phyloP scores from a whole-genome alignment of 2,888 invertebrate genomes.

The Colletes collaris region DNA sequence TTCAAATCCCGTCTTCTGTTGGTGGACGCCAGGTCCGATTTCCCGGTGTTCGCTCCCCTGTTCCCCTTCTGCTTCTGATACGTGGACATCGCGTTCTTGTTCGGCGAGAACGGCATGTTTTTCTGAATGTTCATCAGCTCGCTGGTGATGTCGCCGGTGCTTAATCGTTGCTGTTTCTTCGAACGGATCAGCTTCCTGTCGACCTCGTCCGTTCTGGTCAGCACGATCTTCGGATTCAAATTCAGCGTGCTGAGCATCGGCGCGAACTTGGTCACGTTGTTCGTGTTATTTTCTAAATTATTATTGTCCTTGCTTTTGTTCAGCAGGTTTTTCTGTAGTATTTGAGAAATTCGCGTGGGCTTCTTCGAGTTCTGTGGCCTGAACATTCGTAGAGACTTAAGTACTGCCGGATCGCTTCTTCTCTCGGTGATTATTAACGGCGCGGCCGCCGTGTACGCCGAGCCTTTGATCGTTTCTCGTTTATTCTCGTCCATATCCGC shows the following conservation, averaged over 20 bases:
- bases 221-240: conserved; percentile 82
- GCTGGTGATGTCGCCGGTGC: conserved; percentile 75
- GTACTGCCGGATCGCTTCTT: conserved; percentile 84
- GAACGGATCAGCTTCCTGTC: conserved; percentile 72
- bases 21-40: conserved; percentile 49
- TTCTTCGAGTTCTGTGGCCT: conserved; percentile 81
- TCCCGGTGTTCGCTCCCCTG: conserved; percentile 40
- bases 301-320: conserved; percentile 71
- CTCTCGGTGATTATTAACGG: conserved; percentile 80
- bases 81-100: conserved; percentile 72
- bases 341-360: conserved; percentile 71
- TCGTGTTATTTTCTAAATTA: conserved; percentile 67
- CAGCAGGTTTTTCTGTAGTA: conserved; percentile 73
- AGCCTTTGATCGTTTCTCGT: conserved; percentile 80
- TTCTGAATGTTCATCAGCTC: conserved; percentile 79
- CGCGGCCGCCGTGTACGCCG: conserved; percentile 78
- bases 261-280: conserved; percentile 74
- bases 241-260: conserved; percentile 82
- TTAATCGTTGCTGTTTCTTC: conserved; percentile 75
- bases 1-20: conserved; percentile 57
- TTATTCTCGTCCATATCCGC: conserved; percentile 81
- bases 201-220: conserved; percentile 80
- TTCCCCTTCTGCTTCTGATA: conserved; percentile 76
- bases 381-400: conserved; percentile 84
- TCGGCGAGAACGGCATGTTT: conserved; percentile 75